A percentile compares a stretch with the other conserved stretches of the same genome.
Conservation (phyloP, 2,888 invertebrate species). For the Microdon myrmicae region DNA sequence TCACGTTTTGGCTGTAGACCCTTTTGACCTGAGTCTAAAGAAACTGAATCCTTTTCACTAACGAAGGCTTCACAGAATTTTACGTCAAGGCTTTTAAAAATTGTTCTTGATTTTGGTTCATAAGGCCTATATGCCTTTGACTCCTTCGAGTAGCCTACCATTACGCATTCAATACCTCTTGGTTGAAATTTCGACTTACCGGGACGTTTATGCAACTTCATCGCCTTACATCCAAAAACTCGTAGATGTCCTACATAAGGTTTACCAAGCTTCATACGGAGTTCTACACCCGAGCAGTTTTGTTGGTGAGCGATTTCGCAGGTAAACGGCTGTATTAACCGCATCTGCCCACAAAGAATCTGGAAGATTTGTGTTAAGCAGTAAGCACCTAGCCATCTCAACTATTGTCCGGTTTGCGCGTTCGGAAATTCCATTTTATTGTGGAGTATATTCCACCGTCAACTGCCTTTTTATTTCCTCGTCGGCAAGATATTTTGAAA, state of each 20-base stretch:
- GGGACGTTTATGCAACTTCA: neutral
- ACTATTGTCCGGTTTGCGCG: conserved; percentile 4
- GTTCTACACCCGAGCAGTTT: conserved; percentile 11
- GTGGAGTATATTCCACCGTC: neutral
- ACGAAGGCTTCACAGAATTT: neutral
- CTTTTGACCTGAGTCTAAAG: neutral
- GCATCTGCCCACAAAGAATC: conserved; percentile 9
- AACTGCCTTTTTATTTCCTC: neutral
- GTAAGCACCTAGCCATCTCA: conserved; percentile 7
- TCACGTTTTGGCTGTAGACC: neutral
- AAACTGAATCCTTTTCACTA: neutral
- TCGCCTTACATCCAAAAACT: neutral
- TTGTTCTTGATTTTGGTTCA: neutral
- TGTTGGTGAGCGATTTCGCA: conserved; percentile 11
- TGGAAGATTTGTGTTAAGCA: neutral
- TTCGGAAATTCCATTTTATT: conserved; percentile 7
- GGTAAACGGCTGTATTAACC: conserved; percentile 5
- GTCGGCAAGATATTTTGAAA: neutral
- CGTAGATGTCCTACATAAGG: conserved; percentile 11
- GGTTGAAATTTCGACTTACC: neutral
- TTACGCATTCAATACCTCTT: no score
- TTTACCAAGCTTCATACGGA: conserved; percentile 9
- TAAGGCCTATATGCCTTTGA: conserved; percentile 5
- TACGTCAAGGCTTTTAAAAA: no score
- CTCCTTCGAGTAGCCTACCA: no score